phyloP scores from a whole-genome alignment of 2,113 vertebrate species.

The Podarcis muralis region DNA sequence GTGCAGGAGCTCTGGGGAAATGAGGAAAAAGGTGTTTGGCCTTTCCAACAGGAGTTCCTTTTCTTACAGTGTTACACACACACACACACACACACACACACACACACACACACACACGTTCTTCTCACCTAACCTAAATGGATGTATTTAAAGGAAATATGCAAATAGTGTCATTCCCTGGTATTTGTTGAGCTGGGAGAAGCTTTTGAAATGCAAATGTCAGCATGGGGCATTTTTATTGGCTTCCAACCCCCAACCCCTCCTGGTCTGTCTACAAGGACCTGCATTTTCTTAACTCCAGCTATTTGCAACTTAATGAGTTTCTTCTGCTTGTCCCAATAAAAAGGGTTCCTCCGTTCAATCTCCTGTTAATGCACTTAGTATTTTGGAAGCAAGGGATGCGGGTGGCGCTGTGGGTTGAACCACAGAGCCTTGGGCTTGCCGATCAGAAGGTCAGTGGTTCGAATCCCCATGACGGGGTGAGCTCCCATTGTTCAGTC shows the following conservation, averaged over 20 bases:
- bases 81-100: slow-evolving; percentile 12
- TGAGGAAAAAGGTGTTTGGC: slow-evolving; percentile 56
- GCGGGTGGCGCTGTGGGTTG: too few species aligned
- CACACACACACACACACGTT: neutral
- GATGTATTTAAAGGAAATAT: slow-evolving; percentile 69
- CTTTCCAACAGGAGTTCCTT: slow-evolving; percentile 50
- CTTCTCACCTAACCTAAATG: slow-evolving; percentile 62
- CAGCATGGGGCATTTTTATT: slow-evolving; percentile 52
- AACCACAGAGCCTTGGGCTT: too few species aligned
- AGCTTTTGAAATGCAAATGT: slow-evolving; percentile 79
- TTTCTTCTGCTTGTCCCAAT: slow-evolving; percentile 50
- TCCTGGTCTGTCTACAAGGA: slow-evolving; percentile 21
- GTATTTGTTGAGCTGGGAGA: slow-evolving; percentile 75
- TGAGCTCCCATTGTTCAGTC: too few species aligned
- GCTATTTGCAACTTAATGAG: slow-evolving; percentile 66
- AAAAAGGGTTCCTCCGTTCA: slow-evolving; percentile 29
- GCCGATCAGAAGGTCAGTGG: too few species aligned
- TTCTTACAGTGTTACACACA: neutral
- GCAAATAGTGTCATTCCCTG: slow-evolving; percentile 79
- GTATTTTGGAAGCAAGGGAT: neutral
- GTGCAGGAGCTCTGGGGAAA: slow-evolving; percentile 20
- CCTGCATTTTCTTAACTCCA: slow-evolving; percentile 30
- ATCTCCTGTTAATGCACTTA: neutral
- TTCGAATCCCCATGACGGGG: too few species aligned
- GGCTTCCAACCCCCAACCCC: slow-evolving; percentile 18